Base-by-base conservation (phyloP, 2,113 vertebrate species). In the Toxotes chatareus region DNA sequence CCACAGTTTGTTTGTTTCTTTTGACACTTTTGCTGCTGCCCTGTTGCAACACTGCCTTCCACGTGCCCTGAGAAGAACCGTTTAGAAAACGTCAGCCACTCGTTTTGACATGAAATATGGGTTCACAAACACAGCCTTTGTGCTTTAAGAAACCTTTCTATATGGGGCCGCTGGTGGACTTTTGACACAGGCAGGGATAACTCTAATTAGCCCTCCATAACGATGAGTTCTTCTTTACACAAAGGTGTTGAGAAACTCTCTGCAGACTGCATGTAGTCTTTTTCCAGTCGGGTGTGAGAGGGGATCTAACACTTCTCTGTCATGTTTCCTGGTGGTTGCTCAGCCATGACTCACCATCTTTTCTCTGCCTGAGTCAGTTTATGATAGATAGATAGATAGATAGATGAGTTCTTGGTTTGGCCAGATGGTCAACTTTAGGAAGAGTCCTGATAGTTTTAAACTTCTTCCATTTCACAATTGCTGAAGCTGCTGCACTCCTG, bases 231-330 rank as follows among this genome's bases (percentile, higher is more conserved):
- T 76, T 80, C 74, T 86, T 91, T 72, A 79, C 92, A 91, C 86
- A 66, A 60, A 78, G 78, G 88, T 91, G 93, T 68, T 1, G 68
- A 88, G 83, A 91, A 85, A 77, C 73, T 80, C 80, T 84, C 53
- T 16, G 53, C 27, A 21, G 64, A 34, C 34, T 61, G 67, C 71
- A 53, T 76, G 85, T 65, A 46, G 79, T 74, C 76, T 71, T 68
- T 84, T 92, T 90, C 79, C 85, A 86, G 82, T 79, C 83, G 84
- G 82, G 76, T 76, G 59, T 83, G 70, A 61, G 76, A 66, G 64
- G 83, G 86, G 86, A 80, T 88, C 49, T 92, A 46, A 81, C 90
- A 87, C 76, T 59, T 64, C 46, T 9, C 51, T 83, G 90, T 47
- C 73, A 91, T 86, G 72, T 89, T 91, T 90, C 87, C 82, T 88